Conservation (phyloP, 2,113 vertebrate species). For the Colius striatus region DNA sequence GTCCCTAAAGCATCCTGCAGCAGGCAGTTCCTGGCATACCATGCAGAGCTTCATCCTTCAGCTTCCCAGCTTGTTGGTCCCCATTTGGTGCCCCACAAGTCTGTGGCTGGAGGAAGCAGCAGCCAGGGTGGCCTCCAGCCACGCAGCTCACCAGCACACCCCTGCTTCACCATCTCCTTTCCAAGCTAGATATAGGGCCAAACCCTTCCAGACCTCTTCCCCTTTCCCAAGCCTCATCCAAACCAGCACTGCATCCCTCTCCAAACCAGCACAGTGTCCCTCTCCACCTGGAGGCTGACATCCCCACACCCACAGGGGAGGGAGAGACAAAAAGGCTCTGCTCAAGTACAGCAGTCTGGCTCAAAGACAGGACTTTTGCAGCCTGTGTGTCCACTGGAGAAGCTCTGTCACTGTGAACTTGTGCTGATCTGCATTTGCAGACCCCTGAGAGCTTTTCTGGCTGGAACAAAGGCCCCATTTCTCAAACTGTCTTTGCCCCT, state of each 20-base stretch:
- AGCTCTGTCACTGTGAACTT: background rate
- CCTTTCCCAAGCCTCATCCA: background rate
- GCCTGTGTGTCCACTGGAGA: background rate
- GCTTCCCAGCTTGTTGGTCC: background rate
- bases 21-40: background rate
- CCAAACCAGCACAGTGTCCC: background rate
- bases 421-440: background rate
- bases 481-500: background rate
- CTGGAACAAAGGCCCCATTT: background rate
- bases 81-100: background rate
- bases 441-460: background rate
- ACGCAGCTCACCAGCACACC: background rate
- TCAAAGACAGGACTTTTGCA: background rate
- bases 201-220: background rate
- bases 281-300: fast-evolving
- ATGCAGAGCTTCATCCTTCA: background rate
- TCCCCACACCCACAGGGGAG: background rate
- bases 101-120: background rate
- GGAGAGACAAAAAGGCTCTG: background rate
- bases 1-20: background rate
- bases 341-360: background rate
- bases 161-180: background rate
- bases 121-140: fast-evolving
- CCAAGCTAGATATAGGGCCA: background rate
- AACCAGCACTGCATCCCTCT: background rate